Evolutionary conservation across 2,113 vertebrate genomes (phyloP), one percentile per base, ranked within the genome.

Genomic region (Carollia perspicillata): DNA sequence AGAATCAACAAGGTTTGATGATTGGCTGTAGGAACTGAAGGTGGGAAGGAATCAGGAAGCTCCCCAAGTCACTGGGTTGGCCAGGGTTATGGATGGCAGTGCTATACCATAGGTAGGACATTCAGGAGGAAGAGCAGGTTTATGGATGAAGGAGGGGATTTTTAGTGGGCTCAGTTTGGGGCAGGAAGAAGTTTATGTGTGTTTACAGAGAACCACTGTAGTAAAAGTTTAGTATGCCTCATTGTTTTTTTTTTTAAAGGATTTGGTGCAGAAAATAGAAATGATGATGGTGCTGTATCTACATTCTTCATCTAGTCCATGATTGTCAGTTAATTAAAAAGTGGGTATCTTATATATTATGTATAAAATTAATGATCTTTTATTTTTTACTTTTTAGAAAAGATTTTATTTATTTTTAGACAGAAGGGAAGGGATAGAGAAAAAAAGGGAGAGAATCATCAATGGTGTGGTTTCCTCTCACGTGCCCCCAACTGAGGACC

Each of bases 291-390:
- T 40, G 14, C 17, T 44, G 0, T 72, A 33, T 66, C 53, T 84
- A 0, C 13, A 83, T 51, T 78, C 47, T 47, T 90, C 12, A 49
- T 55, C 42, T 51, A 20, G 35, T 65, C 12, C 87, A 65, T 8
- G 23, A 87, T 78, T 65, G 7, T 51, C 26, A 83, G 22, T 81
- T 63, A 94, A 58, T 83, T 66, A 58, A 23, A 18, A 58, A 84
- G 28, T 53, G 12, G 28, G 77, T 83, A 88, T 60, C 49, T 58
- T 72, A 47, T 72, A 63, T 18, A 69, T 74, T 16, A 63, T 68
- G 22, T 74, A 94, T 94, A 74, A 72, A 94, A 53, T 84, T 16
- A 93, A 20, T 66, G 20, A 83, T 35, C 1, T 74, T 95, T 96
- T 69, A 86, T 40, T 1, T 74, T 95, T 96, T 75, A 86, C 55